phyloP scores from a whole-genome alignment of 53 echinoderm and acorn worm species.

The Hippasteria phrygiana region DNA sequence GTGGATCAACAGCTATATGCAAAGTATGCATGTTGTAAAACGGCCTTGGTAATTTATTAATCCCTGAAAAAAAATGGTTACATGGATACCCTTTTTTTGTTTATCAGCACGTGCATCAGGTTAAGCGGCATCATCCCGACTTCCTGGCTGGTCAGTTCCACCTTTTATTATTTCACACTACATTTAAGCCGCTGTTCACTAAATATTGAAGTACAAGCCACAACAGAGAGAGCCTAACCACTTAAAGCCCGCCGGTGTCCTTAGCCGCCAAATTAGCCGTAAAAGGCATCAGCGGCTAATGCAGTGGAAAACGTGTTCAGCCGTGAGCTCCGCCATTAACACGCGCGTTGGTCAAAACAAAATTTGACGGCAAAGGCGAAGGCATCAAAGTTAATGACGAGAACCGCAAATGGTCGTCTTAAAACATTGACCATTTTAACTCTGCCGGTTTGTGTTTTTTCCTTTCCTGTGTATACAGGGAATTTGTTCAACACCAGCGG shows the following conservation, averaged over 20 bases:
- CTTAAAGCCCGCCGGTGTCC: slow-evolving; percentile 47
- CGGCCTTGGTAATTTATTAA: too few relatives aligned
- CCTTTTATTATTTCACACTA: slow-evolving; percentile 22
- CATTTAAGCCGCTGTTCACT: slow-evolving; percentile 18
- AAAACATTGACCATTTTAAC: slow-evolving; percentile 56
- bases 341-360: not conserved
- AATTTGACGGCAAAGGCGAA: not conserved
- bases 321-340: slow-evolving; percentile 25
- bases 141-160: slow-evolving; percentile 19
- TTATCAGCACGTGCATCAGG: not conserved
- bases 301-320: slow-evolving; percentile 60
- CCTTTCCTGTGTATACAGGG: slow-evolving; percentile 1
- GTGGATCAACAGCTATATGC: too few relatives aligned
- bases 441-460: not conserved
- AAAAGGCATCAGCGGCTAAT: slow-evolving; percentile 57
- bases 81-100: not conserved
- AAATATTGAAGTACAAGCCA: slow-evolving; percentile 36
- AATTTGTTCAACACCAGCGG: not conserved
- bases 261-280: slow-evolving; percentile 65
- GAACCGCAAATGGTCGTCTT: slow-evolving; percentile 51
- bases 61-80: not conserved
- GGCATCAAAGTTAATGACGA: not conserved
- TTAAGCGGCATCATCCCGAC: not conserved
- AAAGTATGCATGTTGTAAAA: too few relatives aligned
- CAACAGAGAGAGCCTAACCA: slow-evolving; percentile 23